phyloP scores from a whole-genome alignment of 2,113 vertebrate species.

The Pungitius pungitius region DNA sequence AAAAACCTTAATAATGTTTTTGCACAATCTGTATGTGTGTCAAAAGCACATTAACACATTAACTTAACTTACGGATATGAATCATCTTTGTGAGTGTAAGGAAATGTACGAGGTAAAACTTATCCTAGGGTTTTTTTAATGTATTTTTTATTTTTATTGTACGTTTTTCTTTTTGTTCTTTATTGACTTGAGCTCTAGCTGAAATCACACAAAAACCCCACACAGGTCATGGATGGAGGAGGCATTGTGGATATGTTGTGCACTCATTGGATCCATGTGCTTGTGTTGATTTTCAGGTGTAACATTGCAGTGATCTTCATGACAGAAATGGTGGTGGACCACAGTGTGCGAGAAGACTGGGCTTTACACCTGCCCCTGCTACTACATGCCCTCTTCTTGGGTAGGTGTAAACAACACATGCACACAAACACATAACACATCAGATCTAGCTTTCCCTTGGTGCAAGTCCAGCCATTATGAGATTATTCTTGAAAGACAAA shows the following conservation, averaged over 20 bases:
- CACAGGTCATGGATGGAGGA: no score
- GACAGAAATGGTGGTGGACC: slow-evolving; percentile 99
- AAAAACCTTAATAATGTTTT: not conserved
- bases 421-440: slow-evolving; percentile 2
- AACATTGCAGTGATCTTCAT: slow-evolving; percentile 99
- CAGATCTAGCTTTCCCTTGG: not conserved
- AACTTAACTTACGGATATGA: not conserved
- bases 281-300: slow-evolving; percentile 81
- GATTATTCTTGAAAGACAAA: not conserved
- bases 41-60: not conserved
- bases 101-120: not conserved
- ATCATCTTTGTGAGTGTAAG: not conserved
- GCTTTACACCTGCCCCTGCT: slow-evolving; percentile 93
- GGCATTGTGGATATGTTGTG: no score
- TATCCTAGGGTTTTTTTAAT: not conserved
- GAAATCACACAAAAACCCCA: no score
- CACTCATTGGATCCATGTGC: slow-evolving; percentile 7
- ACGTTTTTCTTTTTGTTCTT: not conserved
- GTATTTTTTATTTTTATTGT: no score
- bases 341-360: slow-evolving; percentile 98
- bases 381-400: slow-evolving; percentile 95
- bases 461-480: not conserved
- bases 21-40: not conserved
- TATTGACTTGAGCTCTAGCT: not conserved
- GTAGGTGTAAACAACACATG: slow-evolving; percentile 73